Evolutionary conservation across 2,113 vertebrate species (phyloP).

Genomic region (Asarcornis scutulata): DNA sequence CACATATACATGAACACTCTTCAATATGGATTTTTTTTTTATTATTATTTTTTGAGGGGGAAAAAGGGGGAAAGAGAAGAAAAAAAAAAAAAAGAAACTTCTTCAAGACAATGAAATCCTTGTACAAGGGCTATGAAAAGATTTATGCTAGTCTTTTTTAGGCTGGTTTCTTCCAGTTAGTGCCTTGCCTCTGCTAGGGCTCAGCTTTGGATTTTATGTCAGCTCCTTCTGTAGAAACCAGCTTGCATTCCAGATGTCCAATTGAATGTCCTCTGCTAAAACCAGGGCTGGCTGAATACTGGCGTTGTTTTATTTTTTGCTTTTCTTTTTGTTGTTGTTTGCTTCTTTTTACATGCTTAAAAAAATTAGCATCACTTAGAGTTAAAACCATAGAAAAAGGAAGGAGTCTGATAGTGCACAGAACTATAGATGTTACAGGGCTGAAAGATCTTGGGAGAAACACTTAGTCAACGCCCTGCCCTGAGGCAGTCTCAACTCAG

Average conservation of each 20-base stretch:
- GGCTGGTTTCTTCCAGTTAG: background rate
- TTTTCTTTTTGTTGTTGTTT: background rate
- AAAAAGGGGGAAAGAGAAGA: background rate
- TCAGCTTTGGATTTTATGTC: background rate
- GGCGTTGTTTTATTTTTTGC: background rate
- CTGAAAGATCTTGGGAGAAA: background rate
- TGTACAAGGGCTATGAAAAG: background rate
- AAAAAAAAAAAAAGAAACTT: background rate
- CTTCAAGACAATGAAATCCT: background rate
- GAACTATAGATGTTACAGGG: background rate
- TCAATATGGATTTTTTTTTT: background rate
- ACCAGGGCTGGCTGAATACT: background rate
- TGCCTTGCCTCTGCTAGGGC: background rate
- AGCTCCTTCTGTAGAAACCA: background rate
- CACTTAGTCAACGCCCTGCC: background rate
- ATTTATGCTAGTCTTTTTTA: background rate
- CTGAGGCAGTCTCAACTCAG: background rate
- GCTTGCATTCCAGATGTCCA: background rate
- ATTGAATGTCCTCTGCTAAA: background rate
- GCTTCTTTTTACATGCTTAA: background rate
- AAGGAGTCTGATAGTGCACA: background rate
- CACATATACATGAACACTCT: background rate
- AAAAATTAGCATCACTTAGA: background rate
- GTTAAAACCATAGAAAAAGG: background rate
- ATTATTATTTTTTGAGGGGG: background rate